Evolutionary conservation across 1,140 invertebrate genomes (phyloP).

Genomic region (Aphis gossypii): DNA sequence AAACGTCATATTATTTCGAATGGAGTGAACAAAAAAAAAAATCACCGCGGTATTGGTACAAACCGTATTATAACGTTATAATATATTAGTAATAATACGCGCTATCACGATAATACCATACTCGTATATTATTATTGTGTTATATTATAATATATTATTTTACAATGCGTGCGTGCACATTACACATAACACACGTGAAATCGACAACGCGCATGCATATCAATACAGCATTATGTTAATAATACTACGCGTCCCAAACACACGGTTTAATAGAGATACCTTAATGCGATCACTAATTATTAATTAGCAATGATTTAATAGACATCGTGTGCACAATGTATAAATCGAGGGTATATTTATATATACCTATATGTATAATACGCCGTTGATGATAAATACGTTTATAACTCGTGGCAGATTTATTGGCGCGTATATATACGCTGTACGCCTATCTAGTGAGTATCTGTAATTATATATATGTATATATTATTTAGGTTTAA

Average conservation of each 20-base stretch:
- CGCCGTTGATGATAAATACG: background rate
- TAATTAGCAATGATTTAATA: background rate
- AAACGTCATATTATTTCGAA: background rate
- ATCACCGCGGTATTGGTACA: background rate
- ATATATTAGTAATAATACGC: too few relatives aligned
- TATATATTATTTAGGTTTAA: background rate
- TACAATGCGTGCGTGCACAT: background rate
- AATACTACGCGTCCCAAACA: background rate
- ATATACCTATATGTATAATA: background rate
- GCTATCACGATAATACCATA: background rate
- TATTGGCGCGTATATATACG: background rate
- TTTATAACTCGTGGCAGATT: background rate
- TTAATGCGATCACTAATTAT: conserved; percentile 5
- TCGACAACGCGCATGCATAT: background rate
- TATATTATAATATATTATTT: background rate
- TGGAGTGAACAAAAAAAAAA: background rate
- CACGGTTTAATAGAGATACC: background rate
- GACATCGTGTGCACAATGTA: background rate
- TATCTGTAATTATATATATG: background rate
- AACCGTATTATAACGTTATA: background rate
- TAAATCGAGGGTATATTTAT: background rate
- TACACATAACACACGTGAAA: background rate
- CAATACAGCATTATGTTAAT: conserved; percentile 5
- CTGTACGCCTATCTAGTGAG: background rate
- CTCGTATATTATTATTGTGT: too few relatives aligned